Evolutionary conservation across 2,888 invertebrate species (phyloP), one percentile per base, ranked within the genome.

Genomic region (Trilocha varians): DNA sequence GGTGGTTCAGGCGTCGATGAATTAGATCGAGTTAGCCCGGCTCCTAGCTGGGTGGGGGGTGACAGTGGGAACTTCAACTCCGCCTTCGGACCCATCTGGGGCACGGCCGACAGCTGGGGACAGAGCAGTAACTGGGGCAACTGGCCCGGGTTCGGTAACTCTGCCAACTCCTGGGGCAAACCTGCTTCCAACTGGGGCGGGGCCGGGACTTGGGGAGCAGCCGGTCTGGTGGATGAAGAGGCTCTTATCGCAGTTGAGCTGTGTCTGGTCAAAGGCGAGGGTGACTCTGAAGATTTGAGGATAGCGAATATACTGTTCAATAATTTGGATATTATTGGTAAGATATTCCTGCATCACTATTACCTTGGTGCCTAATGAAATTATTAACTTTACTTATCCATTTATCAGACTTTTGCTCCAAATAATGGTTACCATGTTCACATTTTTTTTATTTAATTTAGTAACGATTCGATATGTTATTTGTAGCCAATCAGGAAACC

Each of bases 291-390:
- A 52, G 87, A 87, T 32, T 59, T 87, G 36, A 91, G 94, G 55
- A 91, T 96, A 38, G 94, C 95, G 0, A 95, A 94, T 60, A 93
- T 98, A 56, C 91, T 96, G 55, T 98, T 98, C 65, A 98, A 98
- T 67, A 97, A 94, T 71, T 86, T 98, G 52, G 98, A 98, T 71
- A 93, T 98, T 41, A 97, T 97, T 49, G 97, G 95, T 93, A 65
- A 85, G 86, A 55, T 32, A 8, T 14, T 16, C 5, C 3, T 38
- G 13, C 8, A 15, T 15, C 9, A 5, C 2, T 34, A 18, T 25
- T 17, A 1, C 11, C 5, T 6, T 18, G 8, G 8, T 18, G 18
- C n/a, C n/a, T n/a, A n/a, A n/a, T n/a, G n/a, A n/a, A n/a, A n/a
- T n/a, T n/a, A n/a, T n/a, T n/a, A n/a, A n/a, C n/a, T n/a, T n/a